Evolutionary conservation across 2,888 invertebrate genomes (phyloP).

Genomic region (Ommatoiulus sabulosus): DNA sequence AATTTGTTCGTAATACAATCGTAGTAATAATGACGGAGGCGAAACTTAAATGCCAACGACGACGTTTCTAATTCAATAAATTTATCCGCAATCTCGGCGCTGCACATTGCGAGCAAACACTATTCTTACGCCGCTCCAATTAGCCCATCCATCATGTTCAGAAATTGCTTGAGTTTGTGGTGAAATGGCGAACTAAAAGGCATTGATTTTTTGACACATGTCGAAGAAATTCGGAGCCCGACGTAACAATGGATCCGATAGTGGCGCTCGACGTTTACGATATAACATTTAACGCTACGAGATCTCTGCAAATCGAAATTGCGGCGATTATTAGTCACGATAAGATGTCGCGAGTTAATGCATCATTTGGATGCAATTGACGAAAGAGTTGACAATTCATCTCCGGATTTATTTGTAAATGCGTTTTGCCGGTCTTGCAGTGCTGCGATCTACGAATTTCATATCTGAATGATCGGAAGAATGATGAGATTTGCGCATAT

Average conservation of each 20-base stretch:
- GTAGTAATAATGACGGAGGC: not conserved
- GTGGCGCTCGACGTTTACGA: not conserved
- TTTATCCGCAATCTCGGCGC: not conserved
- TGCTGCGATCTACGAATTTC: no score
- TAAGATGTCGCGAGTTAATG: not conserved
- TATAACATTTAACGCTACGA: not conserved
- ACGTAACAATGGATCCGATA: not conserved
- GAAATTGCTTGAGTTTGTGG: slow-evolving; percentile 5
- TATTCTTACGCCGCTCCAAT: not conserved
- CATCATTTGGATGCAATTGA: not conserved
- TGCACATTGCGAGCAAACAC: not conserved
- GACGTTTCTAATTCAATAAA: not conserved
- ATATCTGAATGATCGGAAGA: not conserved
- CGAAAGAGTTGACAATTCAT: no score
- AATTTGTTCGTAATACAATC: not conserved
- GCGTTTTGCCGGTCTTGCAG: no score
- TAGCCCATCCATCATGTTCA: slow-evolving; percentile 24
- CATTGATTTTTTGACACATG: slow-evolving; percentile 30
- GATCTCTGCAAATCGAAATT: slow-evolving; percentile 2
- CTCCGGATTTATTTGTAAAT: no score
- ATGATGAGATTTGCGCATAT: not conserved
- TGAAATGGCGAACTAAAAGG: not conserved
- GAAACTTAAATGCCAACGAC: not conserved
- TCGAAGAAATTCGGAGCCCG: not conserved
- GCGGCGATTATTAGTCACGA: not conserved